phyloP scores from a whole-genome alignment of 2,113 vertebrate species.

The Psittacus erithacus region DNA sequence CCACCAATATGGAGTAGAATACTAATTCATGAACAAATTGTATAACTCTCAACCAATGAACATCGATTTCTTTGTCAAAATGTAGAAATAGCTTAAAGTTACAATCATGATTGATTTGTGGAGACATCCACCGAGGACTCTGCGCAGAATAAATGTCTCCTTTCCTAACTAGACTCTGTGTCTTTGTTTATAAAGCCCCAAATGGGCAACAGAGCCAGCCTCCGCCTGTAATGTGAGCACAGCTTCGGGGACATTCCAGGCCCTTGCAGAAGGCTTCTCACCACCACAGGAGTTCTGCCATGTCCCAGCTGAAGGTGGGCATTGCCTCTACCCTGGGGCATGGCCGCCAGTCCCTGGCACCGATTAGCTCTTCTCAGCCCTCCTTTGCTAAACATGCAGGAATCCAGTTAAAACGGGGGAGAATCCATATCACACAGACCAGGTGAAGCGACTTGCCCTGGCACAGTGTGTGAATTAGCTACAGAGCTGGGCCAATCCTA shows the following conservation, averaged over 20 bases:
- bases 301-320: too few species aligned
- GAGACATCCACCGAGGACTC: neutral
- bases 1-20: neutral
- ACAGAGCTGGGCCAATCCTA: neutral
- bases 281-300: neutral
- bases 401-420: fast-evolving
- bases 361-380: too few species aligned
- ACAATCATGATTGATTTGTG: neutral
- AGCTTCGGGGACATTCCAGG: neutral
- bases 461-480: fast-evolving
- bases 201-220: neutral
- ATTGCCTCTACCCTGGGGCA: neutral
- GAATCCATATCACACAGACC: fast-evolving
- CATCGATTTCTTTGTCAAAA: neutral
- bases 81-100: neutral
- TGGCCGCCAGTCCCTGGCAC: too few species aligned
- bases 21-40: neutral
- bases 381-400: neutral
- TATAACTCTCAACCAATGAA: neutral
- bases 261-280: neutral
- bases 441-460: fast-evolving
- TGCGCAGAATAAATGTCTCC: neutral
- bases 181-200: neutral
- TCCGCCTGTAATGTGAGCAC: neutral
- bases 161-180: neutral